Percentiles rank a stretch among this genome's conserved stretches.
Conservation (phyloP, 2,113 vertebrate genomes). For the Hymenochirus boettgeri region DNA sequence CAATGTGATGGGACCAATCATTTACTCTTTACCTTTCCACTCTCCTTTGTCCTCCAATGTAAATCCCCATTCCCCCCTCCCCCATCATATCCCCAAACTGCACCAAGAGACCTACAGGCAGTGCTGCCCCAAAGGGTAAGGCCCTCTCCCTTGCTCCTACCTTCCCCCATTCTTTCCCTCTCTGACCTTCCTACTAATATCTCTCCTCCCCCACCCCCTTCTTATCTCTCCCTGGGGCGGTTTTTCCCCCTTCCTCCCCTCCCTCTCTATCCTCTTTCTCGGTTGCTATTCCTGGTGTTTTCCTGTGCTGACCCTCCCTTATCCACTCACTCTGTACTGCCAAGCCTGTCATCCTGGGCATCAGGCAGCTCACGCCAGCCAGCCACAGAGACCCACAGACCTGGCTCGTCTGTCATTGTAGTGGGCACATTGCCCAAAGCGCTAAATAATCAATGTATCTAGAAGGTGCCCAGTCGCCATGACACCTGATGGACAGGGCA, state of each 20-base stretch:
- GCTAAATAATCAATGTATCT: too few species aligned
- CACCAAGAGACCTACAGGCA: too few species aligned
- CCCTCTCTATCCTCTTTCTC: slow-evolving; percentile 23
- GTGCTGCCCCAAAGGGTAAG: too few species aligned
- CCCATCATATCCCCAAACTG: too few species aligned
- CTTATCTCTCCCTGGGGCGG: slow-evolving; percentile 28
- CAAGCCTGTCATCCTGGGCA: not conserved
- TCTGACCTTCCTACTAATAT: slow-evolving; percentile 26
- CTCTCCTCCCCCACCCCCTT: slow-evolving; percentile 34
- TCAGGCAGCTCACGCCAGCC: too few species aligned
- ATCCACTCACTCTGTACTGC: slow-evolving; percentile 1
- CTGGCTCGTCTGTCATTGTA: too few species aligned
- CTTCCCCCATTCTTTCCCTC: slow-evolving; percentile 26
- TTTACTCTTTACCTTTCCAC: too few species aligned
- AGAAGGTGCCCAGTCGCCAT: too few species aligned
- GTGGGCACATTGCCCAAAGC: too few species aligned
- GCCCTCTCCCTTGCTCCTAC: not conserved
- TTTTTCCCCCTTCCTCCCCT: slow-evolving; percentile 11
- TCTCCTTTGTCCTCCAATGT: not conserved
- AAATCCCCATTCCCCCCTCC: not conserved
- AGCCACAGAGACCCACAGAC: too few species aligned
- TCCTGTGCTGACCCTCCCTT: slow-evolving; percentile 18
- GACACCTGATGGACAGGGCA: too few species aligned
- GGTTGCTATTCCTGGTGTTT: slow-evolving; percentile 35
- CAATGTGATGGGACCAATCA: too few species aligned